A percentile compares a stretch with the other conserved stretches of the same genome.
These are phyloP conservation scores for Dryas iulia DNA, from an alignment of 1,140 invertebrate species.

Conservation along the genomic window DNA sequence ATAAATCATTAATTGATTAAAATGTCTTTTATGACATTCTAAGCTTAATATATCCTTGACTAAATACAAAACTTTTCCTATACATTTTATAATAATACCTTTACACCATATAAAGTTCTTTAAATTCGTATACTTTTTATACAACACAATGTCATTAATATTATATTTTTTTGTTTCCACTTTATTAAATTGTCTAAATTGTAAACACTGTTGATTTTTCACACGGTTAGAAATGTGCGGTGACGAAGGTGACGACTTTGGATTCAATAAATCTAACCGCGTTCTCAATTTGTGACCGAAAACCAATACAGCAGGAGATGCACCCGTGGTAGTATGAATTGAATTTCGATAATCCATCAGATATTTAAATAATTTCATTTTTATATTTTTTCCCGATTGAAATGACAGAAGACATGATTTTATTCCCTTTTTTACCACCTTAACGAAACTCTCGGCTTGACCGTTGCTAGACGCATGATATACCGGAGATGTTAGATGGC, in stretches of 20 bases:
- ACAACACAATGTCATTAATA: constrained; percentile 22
- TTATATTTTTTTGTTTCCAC: neutral
- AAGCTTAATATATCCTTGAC: neutral
- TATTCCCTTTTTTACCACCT: constrained; percentile 34
- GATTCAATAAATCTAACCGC: constrained; percentile 32
- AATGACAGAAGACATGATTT: constrained; percentile 26
- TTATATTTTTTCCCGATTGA: constrained; percentile 9
- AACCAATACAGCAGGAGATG: constrained; percentile 32
- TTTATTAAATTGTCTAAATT: constrained; percentile 15
- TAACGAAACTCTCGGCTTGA: constrained; percentile 33
- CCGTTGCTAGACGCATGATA: constrained; percentile 32
- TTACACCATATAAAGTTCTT: constrained; percentile 25
- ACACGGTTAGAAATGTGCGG: neutral
- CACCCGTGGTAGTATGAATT: constrained; percentile 19
- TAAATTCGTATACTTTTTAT: constrained; percentile 26
- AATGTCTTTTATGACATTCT: neutral
- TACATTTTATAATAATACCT: constrained; percentile 23
- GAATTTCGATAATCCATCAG: constrained; percentile 37
- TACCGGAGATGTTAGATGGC: constrained; percentile 31
- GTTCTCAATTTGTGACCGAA: constrained; percentile 33
- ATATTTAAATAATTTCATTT: constrained; percentile 33
- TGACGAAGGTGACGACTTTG: constrained; percentile 3
- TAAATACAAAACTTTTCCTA: constrained; percentile 2
- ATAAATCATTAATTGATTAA: neutral
- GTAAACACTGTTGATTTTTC: constrained; percentile 27